Base-by-base conservation (phyloP, 2,113 vertebrate species). In the Lanius collurio region DNA sequence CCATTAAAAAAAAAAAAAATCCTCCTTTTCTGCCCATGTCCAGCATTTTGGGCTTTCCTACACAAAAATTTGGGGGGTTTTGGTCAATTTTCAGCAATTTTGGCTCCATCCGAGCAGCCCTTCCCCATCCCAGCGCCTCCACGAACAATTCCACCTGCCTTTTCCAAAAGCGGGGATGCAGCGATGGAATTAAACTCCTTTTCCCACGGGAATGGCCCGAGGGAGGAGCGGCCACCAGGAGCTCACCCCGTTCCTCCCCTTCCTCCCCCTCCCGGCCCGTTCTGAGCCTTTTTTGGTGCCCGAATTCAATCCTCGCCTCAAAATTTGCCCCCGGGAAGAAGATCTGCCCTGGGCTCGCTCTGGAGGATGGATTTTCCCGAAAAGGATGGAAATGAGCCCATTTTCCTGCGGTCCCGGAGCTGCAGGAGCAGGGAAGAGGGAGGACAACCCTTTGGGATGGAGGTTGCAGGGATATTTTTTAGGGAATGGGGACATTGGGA, bases 101-200 rank as follows among this genome's bases (percentile, higher is more conserved):
- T 1, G 13, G 62, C 2, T 13, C 24, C 5, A 6, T 7, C 3
- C 3, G n/a, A 30, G n/a, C 53, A 47, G 27, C 50, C 8, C 5
- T 12, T 53, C 39, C 50, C 41, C 33, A 13, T 14, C 49, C 62
- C 1, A 15, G 20, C 1, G 6, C 21, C 53, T 2, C 53, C 41
- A 27, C 4, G 12, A 35, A 11, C 20, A 3, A 33, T 27, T 16
- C 41, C 65, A 28, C 1, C 63, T 50, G 0, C 6, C 1, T 30
- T 64, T 56, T 7, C 42, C 35, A 9, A 5, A 4, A 7, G 21
- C 1, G 3, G 42, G 44, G 17, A 23, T 22, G 7, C 55, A 2
- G 64, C 3, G 55, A 6, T 70, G 65, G 44, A n/a, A 60, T 82
- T 50, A 5, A 49, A 2, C 19, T 14, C 44, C 23, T 35, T 50